phyloP scores from a whole-genome alignment of 2,797 vertebrate species.

The Lindbergichthys nudifrons region DNA sequence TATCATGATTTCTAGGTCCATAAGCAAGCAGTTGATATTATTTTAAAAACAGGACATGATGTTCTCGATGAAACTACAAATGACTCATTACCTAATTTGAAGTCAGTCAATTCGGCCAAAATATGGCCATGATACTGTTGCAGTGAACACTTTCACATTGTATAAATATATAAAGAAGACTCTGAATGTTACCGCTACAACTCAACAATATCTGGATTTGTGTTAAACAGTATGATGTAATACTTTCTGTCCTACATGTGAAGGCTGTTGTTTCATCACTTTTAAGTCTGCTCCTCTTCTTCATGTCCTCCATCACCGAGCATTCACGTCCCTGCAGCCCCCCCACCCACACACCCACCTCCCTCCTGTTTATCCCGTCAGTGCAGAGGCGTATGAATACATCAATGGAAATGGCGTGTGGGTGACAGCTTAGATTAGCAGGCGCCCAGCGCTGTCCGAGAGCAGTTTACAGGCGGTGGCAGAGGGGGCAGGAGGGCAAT shows the following conservation, averaged over 20 bases:
- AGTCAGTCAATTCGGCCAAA: conserved; percentile 11
- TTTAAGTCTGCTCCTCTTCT: conserved; percentile 39
- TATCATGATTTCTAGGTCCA: background rate
- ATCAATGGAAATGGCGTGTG: conserved; percentile 67
- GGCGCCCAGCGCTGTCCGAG: conserved; percentile 28
- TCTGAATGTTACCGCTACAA: background rate
- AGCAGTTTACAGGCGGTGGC: conserved; percentile 24
- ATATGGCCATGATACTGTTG: background rate
- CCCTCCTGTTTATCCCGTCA: conserved; percentile 39
- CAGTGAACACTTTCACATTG: conserved; percentile 39
- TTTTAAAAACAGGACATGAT: background rate
- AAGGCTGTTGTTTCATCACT: conserved; percentile 39
- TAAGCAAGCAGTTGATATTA: background rate
- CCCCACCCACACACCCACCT: conserved; percentile 1
- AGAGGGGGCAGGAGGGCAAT: conserved; percentile 25
- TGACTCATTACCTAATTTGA: conserved; percentile 8
- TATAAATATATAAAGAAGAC: background rate
- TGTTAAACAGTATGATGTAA: conserved; percentile 29
- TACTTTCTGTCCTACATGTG: conserved; percentile 28
- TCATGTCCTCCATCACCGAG: conserved; percentile 18
- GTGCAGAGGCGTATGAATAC: conserved; percentile 59
- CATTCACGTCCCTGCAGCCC: conserved; percentile 14
- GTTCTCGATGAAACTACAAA: conserved; percentile 2
- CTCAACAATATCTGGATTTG: conserved; percentile 18
- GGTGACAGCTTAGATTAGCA: conserved; percentile 66